Evolutionary conservation across 1,140 invertebrate species (phyloP), one percentile per base, ranked within the genome.

Genomic region (Gerris buenoi): DNA sequence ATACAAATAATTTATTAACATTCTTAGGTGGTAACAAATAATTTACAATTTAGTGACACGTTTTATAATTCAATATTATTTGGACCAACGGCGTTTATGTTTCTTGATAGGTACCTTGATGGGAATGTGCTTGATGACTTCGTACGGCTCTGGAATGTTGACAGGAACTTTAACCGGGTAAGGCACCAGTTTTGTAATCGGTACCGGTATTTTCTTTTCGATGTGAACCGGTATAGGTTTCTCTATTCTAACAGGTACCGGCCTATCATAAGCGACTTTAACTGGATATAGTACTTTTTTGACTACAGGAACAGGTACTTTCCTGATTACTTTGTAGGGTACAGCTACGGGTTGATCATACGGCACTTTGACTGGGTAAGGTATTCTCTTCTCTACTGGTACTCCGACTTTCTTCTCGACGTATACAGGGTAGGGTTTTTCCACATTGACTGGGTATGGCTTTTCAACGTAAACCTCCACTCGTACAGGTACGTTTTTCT

Each of bases 401-500:
- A 68, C 67, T 1, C 60, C 60, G 13, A 68, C 63, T 23, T 64
- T 64, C 26, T 64, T 68, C 56, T 64, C 63, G 22, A 68, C 63
- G 56, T 63, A 27, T 13, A 29, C 61, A 2, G 67, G 67, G 22
- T 63, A 60, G 1, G 67, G 67, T 58, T 68, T 68, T 27, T 28
- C n/a, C 1, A 68, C 67, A 23, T 25, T 15, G 2, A 68, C 67
- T 26, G 67, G 67, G 10, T 58, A 25, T 5, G 67, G 67, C 5
- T 58, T 29, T 58, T 68, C 63, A 14, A 68, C 56, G 22, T 84
- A 85, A 1, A 71, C 70, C 15, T 71, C 67, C 22, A 70, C 63
- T 1, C 65, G 67, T 1, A 69, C 66, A 10, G 72, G 72, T 1
- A 72, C 70, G 27, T 86, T 82, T 46, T 82, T 78, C 28, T 80